phyloP scores from a whole-genome alignment of 2,113 vertebrate species.

The Trematocara stigmaticum region DNA sequence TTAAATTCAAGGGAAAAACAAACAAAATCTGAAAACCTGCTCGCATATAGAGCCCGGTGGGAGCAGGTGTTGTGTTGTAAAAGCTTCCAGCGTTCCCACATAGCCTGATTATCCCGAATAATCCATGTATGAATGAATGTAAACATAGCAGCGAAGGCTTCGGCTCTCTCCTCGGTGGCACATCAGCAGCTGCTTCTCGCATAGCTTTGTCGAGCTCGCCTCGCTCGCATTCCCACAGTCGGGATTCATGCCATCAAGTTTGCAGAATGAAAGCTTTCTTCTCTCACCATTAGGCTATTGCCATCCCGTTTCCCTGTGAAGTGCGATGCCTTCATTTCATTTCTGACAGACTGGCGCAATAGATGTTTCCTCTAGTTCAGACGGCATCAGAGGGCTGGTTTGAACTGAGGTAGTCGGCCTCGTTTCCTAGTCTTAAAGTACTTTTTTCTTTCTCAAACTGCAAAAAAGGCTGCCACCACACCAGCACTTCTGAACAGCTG shows the following conservation, averaged over 20 bases:
- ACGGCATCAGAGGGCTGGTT: background rate
- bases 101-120: background rate
- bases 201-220: background rate
- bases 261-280: background rate
- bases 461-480: background rate
- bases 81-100: background rate
- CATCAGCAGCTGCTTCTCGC: background rate
- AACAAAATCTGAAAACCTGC: background rate
- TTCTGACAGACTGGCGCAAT: background rate
- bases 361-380: background rate
- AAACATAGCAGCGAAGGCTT: background rate
- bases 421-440: background rate
- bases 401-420: background rate
- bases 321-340: background rate
- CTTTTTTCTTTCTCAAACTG: background rate
- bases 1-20: background rate
- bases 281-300: background rate
- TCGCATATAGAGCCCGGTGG: background rate
- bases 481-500: conserved; percentile 4
- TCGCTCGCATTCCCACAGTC: background rate
- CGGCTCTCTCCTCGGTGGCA: background rate
- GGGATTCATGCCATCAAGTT: background rate
- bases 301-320: background rate
- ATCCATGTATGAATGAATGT: background rate
- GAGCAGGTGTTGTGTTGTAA: background rate